Percentiles rank a stretch among this genome's conserved stretches.
These are phyloP conservation scores for Halictus ligatus DNA, from an alignment of 2,888 invertebrate species.

Conservation along the genomic window DNA sequence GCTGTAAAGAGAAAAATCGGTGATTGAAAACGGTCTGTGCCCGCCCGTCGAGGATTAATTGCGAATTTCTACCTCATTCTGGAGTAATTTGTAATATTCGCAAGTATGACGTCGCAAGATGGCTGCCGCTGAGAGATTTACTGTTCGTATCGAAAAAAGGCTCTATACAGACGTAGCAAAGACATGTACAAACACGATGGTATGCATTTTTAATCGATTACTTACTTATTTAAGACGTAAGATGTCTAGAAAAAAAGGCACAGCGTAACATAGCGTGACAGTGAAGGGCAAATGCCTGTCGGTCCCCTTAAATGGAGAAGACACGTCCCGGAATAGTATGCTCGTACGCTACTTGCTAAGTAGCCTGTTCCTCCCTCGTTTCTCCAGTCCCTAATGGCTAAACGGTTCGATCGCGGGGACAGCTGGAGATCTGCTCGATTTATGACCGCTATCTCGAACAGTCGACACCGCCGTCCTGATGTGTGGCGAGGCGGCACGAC, in stretches of 20 bases:
- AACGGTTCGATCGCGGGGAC: slow-evolving; percentile 34
- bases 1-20: neutral
- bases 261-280: too few species aligned
- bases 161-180: too few species aligned
- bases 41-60: neutral
- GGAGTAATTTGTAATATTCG: too few species aligned
- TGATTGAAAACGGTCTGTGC: neutral
- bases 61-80: too few species aligned
- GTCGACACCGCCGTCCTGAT: neutral
- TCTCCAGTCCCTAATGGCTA: slow-evolving; percentile 14
- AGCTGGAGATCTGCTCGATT: slow-evolving; percentile 58
- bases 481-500: slow-evolving; percentile 35
- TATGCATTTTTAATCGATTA: too few species aligned
- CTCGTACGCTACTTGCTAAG: neutral
- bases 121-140: too few species aligned
- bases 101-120: too few species aligned
- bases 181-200: too few species aligned
- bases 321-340: neutral
- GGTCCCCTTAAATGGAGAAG: neutral
- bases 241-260: too few species aligned
- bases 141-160: too few species aligned
- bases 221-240: too few species aligned
- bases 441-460: slow-evolving; percentile 52
- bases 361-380: neutral
- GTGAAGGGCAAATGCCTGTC: too few species aligned